A percentile compares a stretch with the other conserved stretches of the same genome.
Evolutionary conservation across 2,888 invertebrate genomes (phyloP).

Genomic region (Kuschelorhynchus macadamiae): DNA sequence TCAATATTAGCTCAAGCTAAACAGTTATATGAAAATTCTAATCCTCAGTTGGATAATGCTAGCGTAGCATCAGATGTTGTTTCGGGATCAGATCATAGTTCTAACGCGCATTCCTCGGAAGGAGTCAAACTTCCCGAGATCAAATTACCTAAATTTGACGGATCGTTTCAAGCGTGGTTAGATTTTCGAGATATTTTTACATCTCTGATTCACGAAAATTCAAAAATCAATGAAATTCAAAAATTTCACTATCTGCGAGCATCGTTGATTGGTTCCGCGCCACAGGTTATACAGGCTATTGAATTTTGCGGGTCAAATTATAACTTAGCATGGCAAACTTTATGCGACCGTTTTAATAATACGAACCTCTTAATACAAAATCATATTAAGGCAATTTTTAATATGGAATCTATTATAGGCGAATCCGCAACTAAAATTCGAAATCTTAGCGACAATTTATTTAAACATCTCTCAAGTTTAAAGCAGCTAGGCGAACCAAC

Average conservation of each 20-base stretch:
- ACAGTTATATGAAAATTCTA: not conserved
- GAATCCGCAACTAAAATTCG: conserved; percentile 10
- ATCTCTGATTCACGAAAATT: conserved; percentile 43
- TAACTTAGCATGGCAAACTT: conserved; percentile 29
- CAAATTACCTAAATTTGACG: conserved; percentile 44
- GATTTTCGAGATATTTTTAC: conserved; percentile 37
- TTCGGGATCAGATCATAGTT: not conserved
- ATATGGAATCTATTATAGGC: not conserved
- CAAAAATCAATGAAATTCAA: conserved; percentile 27
- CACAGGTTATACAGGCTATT: conserved; percentile 28
- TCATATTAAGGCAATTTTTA: conserved; percentile 36
- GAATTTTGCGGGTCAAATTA: conserved; percentile 30
- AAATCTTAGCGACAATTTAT: conserved; percentile 3
- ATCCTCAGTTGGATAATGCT: not conserved
- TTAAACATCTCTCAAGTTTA: conserved; percentile 30
- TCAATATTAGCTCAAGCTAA: conserved; percentile 26
- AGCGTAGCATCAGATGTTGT: not conserved
- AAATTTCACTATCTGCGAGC: conserved; percentile 38
- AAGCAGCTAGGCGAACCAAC: conserved; percentile 43
- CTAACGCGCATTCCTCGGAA: conserved; percentile 3
- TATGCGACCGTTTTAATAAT: conserved; percentile 37
- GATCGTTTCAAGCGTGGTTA: conserved; percentile 41
- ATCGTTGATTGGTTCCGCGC: conserved; percentile 23
- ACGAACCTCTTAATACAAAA: conserved; percentile 26
- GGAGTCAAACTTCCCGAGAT: conserved; percentile 35